phyloP scores from a whole-genome alignment of 2,888 invertebrate species.

The Ornithoptera alexandrae region DNA sequence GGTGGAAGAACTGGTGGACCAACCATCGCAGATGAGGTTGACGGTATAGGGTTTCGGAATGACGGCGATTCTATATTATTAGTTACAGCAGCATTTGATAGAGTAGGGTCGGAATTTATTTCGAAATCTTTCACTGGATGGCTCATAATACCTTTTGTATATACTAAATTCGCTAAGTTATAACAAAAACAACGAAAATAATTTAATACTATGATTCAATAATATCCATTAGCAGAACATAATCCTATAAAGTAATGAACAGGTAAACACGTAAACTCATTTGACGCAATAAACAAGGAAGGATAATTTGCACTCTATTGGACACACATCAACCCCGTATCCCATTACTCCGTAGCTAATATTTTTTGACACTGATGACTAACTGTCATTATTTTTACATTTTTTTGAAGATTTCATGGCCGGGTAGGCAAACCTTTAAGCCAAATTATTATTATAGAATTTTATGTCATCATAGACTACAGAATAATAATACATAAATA shows the following conservation, averaged over 20 bases:
- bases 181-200: background rate
- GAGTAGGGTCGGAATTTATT: slow-evolving; percentile 49
- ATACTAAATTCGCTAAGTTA: slow-evolving; percentile 14
- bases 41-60: slow-evolving; percentile 54
- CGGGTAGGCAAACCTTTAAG: no score
- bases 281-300: slow-evolving; percentile 23
- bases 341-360: background rate
- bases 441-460: no score
- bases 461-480: no score
- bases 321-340: background rate
- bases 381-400: background rate
- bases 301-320: slow-evolving; percentile 5
- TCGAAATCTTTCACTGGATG: slow-evolving; percentile 55
- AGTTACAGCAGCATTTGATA: slow-evolving; percentile 51
- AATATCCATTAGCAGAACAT: slow-evolving; percentile 3
- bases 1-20: slow-evolving; percentile 60
- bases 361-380: background rate
- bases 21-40: slow-evolving; percentile 43
- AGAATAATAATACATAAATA: no score
- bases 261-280: slow-evolving; percentile 7
- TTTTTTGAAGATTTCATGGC: no score
- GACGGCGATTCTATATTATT: slow-evolving; percentile 42
- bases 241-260: background rate
- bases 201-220: background rate
- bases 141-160: slow-evolving; percentile 49